Base-by-base conservation (phyloP, 2,888 invertebrate genomes). In the Bibio marci region DNA sequence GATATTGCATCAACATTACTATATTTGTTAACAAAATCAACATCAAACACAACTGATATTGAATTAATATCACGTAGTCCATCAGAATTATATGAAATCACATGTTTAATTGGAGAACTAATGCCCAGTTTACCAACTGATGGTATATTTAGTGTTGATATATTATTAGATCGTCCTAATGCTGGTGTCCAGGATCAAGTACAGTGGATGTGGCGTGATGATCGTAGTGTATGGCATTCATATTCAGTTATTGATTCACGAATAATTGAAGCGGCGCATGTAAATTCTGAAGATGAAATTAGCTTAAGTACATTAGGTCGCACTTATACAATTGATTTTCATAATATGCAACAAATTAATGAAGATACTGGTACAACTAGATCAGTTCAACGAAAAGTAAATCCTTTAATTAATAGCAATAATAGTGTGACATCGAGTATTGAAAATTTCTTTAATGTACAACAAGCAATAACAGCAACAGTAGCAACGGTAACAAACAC, bases 161-260 rank as follows among this genome's bases (percentile, higher is more conserved):
- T 78, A 35, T 70, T 91, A 50, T 69, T 94, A 43, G 82, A 86
- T 59, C 69, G 81, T 30, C 79, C 82, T 30, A 74, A 71, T 55
- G 65, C 66, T 30, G 67, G 71, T 19, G 69, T 75, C 7, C 71
- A 76, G 52, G 80, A 86, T 56, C 75, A 80, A 41, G 83, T 91
- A 3, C 76, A 82, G 47, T 97, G 97, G 97, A 92, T 94, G 61
- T 97, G 95, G 95, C 72, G 88, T 39, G 95, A 95, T 58, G 94
- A 95, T 61, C 73, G 90, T 53, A 90, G 85, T 52, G 66, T 91
- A 65, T 88, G 79, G 79, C 91, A 91, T 57, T 80, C 88, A 6
- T 97, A 95, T 63, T 85, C 88, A 31, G 76, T 81, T 48, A 85
- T 91, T 42, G 95, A 95, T 65, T 87, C 88, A 48, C 76, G 88